phyloP scores from a whole-genome alignment of 2,113 vertebrate species.

The Lophotis ruficrista region DNA sequence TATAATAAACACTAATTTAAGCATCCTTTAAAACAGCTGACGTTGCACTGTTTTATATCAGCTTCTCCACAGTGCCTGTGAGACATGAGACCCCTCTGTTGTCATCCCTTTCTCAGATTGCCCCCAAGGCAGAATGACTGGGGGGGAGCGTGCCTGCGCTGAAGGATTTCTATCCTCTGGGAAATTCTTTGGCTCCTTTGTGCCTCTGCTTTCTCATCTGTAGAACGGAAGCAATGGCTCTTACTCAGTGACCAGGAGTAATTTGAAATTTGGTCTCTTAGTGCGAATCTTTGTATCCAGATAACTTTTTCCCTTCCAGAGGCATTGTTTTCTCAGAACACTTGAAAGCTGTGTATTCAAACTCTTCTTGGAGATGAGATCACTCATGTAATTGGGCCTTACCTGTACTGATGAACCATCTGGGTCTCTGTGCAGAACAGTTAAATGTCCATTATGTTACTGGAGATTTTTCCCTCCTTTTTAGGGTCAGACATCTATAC shows the following conservation, averaged over 20 bases:
- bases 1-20: not conserved
- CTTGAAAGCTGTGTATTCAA: not conserved
- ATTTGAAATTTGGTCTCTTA: not conserved
- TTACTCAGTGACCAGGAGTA: not conserved
- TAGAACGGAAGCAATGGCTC: not conserved
- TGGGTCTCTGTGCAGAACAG: not conserved
- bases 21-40: not conserved
- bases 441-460: not conserved
- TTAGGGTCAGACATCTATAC: not conserved
- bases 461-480: not conserved
- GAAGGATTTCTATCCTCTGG: not conserved
- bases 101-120: not conserved
- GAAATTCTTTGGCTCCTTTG: not conserved
- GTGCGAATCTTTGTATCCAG: not conserved
- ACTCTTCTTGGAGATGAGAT: not conserved
- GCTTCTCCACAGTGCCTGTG: not conserved
- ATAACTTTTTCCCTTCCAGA: not conserved
- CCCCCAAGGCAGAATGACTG: not conserved
- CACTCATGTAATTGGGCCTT: not conserved
- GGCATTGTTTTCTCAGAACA: not conserved
- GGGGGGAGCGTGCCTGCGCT: not conserved
- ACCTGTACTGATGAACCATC: not conserved
- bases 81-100: not conserved
- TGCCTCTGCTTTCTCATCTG: not conserved
- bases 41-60: not conserved